Base-by-base conservation (phyloP, 2,888 invertebrate species). In the Acronicta aceris region DNA sequence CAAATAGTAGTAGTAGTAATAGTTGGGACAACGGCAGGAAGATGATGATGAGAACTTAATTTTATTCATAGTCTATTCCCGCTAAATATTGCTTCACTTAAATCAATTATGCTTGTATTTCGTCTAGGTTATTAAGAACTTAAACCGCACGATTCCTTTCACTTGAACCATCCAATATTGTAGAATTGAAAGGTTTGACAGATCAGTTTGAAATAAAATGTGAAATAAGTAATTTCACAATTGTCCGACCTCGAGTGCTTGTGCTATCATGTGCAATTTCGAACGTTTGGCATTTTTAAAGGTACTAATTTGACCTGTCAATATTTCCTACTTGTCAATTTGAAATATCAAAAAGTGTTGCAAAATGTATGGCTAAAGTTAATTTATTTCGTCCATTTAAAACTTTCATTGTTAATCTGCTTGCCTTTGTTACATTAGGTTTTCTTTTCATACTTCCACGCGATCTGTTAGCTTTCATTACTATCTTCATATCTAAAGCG, bases 191-290 rank as follows among this genome's bases (percentile, higher is more conserved):
- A 62, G 42, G 42, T 51, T 57, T 57, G 41, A 41, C 33, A 33
- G 55, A 62, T 43, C 58, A 62, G 53, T 64, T 50, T 59, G 61
- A 69, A 61, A 74, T 65, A 48, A 42, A 47, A 55, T 65, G 65
- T 61, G 63, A 50, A 74, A 65, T 54, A 48, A 74, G 62, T 54
- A 47, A 59, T 76, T 74, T 56, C 69, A 40, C 51, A 77, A 77
- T 59, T 33, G n/a, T 52, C 25, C 49, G 61, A 71, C 74, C 75
- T 70, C 65, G 53, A 60, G 54, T 52, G n/a, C 47, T 45, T 30
- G 40, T 64, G 47, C 47, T 61, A 52, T 66, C 65, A 57, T 65
- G 48, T 67, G 68, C 60, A 76, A 72, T 65, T 75, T 61, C 21
- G 53, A 68, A 56, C 45, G 59, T 56, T 56, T 60, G 53, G 68